Evolutionary conservation across 2,888 invertebrate genomes (phyloP), one percentile per base, ranked within the genome.

Genomic region (Biston betularia): DNA sequence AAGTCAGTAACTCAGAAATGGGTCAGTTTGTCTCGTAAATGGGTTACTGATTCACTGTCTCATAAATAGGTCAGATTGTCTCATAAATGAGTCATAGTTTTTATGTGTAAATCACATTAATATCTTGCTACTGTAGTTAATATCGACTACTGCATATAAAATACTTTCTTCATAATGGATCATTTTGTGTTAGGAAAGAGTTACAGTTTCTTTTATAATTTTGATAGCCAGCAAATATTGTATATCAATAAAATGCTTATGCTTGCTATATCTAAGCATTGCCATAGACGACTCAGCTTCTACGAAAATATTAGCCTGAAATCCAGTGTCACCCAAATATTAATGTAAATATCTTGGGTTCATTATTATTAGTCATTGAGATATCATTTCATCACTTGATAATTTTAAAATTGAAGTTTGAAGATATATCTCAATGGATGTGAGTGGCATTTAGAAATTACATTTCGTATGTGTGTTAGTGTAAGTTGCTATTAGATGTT

Each of bases 401-500:
- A 10, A 14, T 9, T 24, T 40, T 14, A 57, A 57, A 14, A 38
- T 3, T 5, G 0, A 33, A 38, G 33, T 33, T 33, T 52, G 42
- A 49, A 53, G 44, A 60, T 59, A 42, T 70, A 54, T 71, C 50
- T 70, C 57, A 66, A 33, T 66, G 57, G 15, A 34, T 56, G 42
- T 42, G 54, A 49, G 54, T 34, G 57, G 66, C 66, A 66, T 66
- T 66, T 66, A 66, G 42, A 61, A 49, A 38, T 71, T 68, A 63
- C 61, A 61, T 48, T 53, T 57, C 35, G 44, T 24, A 50, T 55
- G 59, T 55, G 56, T 70, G 69, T 74, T 77, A 73, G 68, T 58
- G 40, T 79, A 81, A 80, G 80, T 60, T 72, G 74, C 59, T 71
- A 72, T 74, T 75, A 73, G 65, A 68, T 72, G 68, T 74, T 74